These are phyloP conservation scores for Cistogaster globosa DNA, from an alignment of 2,888 invertebrate genomes.

Conservation along the genomic window DNA sequence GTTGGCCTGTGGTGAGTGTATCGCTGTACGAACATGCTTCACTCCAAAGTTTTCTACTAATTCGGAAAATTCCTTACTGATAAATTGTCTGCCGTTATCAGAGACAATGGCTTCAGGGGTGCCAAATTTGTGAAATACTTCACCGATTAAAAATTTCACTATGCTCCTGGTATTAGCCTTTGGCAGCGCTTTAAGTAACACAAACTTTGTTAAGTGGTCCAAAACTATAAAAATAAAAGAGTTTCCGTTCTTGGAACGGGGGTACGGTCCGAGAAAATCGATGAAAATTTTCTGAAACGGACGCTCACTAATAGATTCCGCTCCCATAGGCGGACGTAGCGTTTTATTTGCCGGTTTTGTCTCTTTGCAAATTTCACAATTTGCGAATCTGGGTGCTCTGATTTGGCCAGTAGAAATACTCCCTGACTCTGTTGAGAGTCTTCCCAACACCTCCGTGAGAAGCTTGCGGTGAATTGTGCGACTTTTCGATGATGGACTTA, in stretches of 20 bases:
- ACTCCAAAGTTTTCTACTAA: too few species aligned
- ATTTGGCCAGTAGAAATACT: not conserved
- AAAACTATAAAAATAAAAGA: not conserved
- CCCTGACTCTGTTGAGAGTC: not conserved
- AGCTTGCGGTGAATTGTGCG: not conserved
- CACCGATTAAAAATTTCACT: not conserved
- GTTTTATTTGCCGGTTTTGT: not conserved
- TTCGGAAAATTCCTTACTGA: too few species aligned
- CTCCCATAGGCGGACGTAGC: not conserved
- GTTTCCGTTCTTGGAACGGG: too few species aligned
- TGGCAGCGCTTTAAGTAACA: not conserved
- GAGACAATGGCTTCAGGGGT: not conserved
- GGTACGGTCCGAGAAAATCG: not conserved
- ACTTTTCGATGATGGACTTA: not conserved
- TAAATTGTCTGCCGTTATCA: too few species aligned
- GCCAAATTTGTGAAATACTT: constrained; percentile 2
- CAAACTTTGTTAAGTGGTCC: constrained; percentile 1
- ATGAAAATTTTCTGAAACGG: not conserved
- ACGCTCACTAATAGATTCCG: not conserved
- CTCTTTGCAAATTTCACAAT: not conserved
- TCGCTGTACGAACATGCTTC: too few species aligned
- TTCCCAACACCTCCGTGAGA: constrained; percentile 4
- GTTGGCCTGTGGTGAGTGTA: too few species aligned
- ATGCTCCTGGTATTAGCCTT: not conserved
- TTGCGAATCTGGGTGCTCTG: not conserved